These are phyloP conservation scores for Chloromyia formosa DNA, from an alignment of 2,888 invertebrate species.

Conservation along the genomic window DNA sequence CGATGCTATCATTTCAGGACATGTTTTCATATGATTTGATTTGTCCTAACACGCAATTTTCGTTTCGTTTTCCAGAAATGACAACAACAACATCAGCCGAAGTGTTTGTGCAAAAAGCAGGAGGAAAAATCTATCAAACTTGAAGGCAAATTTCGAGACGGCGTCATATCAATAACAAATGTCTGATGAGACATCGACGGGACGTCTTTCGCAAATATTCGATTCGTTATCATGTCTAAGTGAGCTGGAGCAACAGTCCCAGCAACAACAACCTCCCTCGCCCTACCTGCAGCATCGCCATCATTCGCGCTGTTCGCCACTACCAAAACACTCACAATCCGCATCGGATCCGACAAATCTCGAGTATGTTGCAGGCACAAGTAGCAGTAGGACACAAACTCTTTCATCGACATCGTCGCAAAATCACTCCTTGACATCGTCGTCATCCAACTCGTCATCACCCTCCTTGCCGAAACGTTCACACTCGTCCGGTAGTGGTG, in stretches of 20 bases:
- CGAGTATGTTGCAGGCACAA: constrained; percentile 21
- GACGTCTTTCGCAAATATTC: constrained; percentile 83
- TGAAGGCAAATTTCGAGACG: constrained; percentile 21
- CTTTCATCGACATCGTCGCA: constrained; percentile 59
- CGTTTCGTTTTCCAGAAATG: constrained; percentile 30
- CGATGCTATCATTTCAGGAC: constrained; percentile 1
- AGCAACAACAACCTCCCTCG: constrained; percentile 45
- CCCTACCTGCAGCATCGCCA: constrained; percentile 52
- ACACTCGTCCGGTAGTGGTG: constrained; percentile 45
- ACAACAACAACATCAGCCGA: not conserved
- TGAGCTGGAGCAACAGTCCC: constrained; percentile 67
- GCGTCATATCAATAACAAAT: constrained; percentile 60
- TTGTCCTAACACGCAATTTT: constrained; percentile 25
- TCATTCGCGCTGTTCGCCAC: constrained; percentile 53
- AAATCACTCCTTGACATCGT: constrained; percentile 52
- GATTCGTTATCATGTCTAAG: constrained; percentile 81
- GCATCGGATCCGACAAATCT: constrained; percentile 31
- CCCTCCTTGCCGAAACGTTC: constrained; percentile 59
- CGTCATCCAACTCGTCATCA: constrained; percentile 54
- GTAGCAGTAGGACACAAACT: constrained; percentile 55
- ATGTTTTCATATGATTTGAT: too few relatives aligned
- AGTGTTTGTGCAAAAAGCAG: too few relatives aligned
- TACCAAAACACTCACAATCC: constrained; percentile 51
- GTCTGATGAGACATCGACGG: constrained; percentile 73
- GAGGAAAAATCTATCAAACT: not conserved